Evolutionary conservation across 64 coral and sea anemone genomes (phyloP), one percentile per base, ranked within the genome.

Genomic region (Platygyra sinensis): DNA sequence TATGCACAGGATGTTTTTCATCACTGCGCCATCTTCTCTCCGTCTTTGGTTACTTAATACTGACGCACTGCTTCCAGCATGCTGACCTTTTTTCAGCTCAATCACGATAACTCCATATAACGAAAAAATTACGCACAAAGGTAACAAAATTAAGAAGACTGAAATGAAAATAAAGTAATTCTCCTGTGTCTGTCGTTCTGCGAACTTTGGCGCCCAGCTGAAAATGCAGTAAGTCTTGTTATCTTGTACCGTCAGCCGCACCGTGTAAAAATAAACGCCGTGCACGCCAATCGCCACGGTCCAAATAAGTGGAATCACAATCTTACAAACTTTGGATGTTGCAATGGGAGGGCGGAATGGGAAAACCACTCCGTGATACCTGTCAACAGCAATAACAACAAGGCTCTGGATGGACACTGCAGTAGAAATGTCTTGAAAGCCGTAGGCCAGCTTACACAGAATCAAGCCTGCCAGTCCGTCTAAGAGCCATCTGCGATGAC

Each of bases 401-500:
- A 57, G 54, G 19, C 89, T 91, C 84, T 85, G 89, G 2, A 91
- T 76, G 5, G 89, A 91, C 1, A 91, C 89, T 1, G 80, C 69
- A 38, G 52, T 50, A 9, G 89, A 91, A 19, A 60, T 74, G 31
- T 91, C 89, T 16, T 91, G 89, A 19, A 91, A 5, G 67, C 85
- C 83, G 8, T 30, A 30, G 20, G 76, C 19, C 2, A 91, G 10
- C 27, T 91, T 91, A 57, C 89, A 91, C 1, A 85, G 55, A 42
- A 46, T 82, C 30, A 63, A 84, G 32, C 89, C 89, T 2, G 75
- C 29, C 14, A 30, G 69, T 16, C 89, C 86, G 5, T 81, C 75
- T 12, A 93, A 1, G 18, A 89, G 78, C 86, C 79, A 75, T 20
- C 76, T 28, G 7, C 50, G 2, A 10, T 0, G 22, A 18, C 86